Conservation (phyloP, 2,113 vertebrate genomes). For the Sturnus vulgaris region DNA sequence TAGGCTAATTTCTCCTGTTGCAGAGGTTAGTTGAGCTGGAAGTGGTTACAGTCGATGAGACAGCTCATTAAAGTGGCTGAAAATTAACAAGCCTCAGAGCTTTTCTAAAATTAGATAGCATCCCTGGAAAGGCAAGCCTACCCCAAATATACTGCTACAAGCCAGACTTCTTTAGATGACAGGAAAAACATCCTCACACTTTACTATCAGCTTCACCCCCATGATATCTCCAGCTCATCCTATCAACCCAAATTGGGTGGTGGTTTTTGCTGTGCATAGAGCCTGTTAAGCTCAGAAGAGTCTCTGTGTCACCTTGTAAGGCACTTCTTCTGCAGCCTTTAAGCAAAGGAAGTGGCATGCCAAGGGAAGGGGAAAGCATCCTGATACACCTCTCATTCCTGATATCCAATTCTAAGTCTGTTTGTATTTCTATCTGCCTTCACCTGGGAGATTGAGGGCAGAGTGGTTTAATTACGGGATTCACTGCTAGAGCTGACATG, state of each 20-base stretch:
- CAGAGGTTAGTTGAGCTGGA: neutral
- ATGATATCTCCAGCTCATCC: neutral
- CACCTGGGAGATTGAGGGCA: neutral
- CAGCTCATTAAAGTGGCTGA: neutral
- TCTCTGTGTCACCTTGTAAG: neutral
- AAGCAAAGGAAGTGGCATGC: neutral
- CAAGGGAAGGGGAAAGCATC: neutral
- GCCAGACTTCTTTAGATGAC: neutral
- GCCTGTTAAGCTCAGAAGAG: neutral
- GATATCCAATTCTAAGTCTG: neutral
- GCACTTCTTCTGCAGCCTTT: neutral
- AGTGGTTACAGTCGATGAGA: neutral
- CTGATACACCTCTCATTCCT: neutral
- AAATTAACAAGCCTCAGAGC: neutral
- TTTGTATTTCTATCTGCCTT: neutral
- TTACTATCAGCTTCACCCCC: neutral
- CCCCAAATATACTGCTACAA: neutral
- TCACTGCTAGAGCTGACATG: neutral
- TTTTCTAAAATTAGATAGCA: neutral
- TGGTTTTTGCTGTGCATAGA: neutral
- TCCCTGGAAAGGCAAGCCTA: neutral
- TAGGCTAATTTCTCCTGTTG: neutral
- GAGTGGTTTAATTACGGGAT: neutral
- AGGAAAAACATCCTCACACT: neutral
- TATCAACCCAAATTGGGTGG: neutral